phyloP scores from a whole-genome alignment of 2,113 vertebrate species.

The Chamaetylas fuelleborni region DNA sequence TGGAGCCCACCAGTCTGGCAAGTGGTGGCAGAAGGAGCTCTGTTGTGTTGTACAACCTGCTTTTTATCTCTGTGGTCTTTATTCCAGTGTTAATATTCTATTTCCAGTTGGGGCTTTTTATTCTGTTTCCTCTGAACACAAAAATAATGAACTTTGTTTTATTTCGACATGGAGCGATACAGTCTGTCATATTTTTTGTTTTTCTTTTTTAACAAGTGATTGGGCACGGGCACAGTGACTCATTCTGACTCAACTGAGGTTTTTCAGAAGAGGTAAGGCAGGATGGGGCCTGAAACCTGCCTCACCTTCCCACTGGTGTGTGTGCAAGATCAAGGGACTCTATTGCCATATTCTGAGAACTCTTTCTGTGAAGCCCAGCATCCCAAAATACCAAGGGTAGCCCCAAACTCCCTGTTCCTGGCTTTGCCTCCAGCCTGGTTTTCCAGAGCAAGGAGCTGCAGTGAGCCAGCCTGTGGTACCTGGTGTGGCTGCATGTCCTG shows the following conservation, averaged over 20 bases:
- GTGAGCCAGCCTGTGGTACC: not conserved
- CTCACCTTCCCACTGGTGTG: not conserved
- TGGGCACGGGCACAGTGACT: not conserved
- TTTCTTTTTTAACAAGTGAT: not conserved
- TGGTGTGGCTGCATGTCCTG: not conserved
- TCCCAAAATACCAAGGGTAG: not conserved
- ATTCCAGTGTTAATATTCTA: not conserved
- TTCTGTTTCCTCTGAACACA: not conserved
- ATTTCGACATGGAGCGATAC: not conserved
- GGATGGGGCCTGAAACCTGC: not conserved
- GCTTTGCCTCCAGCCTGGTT: not conserved
- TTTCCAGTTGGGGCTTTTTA: not conserved
- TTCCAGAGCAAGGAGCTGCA: not conserved
- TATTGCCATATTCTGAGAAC: not conserved
- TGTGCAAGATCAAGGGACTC: not conserved
- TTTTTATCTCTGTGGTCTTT: not conserved
- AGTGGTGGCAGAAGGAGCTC: not conserved
- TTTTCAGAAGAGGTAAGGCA: conserved; percentile 7
- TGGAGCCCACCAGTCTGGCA: not conserved
- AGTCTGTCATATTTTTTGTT: not conserved
- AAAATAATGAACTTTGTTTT: not conserved
- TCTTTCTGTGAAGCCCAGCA: not conserved
- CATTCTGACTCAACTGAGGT: conserved; percentile 6
- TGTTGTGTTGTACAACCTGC: not conserved
- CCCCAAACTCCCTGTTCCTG: not conserved